phyloP scores from a whole-genome alignment of 2,797 vertebrate species.

The Cirrhinus mrigala region DNA sequence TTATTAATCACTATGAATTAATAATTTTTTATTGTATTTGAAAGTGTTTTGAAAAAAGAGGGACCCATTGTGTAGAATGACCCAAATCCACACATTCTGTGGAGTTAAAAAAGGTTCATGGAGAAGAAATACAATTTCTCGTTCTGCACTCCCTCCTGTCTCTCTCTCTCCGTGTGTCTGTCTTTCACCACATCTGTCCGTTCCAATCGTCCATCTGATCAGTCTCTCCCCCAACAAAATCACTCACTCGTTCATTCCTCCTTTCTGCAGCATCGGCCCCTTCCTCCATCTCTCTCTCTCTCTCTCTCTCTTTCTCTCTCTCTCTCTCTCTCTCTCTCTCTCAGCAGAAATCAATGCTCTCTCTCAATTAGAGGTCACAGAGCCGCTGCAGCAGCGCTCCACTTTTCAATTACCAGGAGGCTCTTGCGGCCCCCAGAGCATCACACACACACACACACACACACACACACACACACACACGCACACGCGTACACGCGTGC shows the following conservation, averaged over 20 bases:
- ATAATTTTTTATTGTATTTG: not conserved
- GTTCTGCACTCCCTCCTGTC: not conserved
- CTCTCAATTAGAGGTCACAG: slow-evolving; percentile 80
- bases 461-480: slow-evolving; percentile 35
- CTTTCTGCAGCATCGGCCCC: slow-evolving; percentile 23
- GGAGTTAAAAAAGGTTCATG: not conserved
- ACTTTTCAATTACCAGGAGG: slow-evolving; percentile 83
- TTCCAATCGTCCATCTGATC: not conserved
- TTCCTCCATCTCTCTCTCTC: slow-evolving; percentile 19
- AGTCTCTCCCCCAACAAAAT: slow-evolving; percentile 23
- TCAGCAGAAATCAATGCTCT: slow-evolving; percentile 76
- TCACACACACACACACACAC: slow-evolving; percentile 35
- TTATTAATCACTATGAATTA: too few species aligned
- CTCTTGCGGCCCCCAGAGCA: slow-evolving; percentile 63
- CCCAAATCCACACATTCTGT: not conserved
- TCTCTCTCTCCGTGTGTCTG: not conserved
- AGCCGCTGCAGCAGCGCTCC: slow-evolving; percentile 66
- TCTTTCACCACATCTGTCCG: not conserved
- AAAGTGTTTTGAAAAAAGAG: not conserved
- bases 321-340: slow-evolving; percentile 57
- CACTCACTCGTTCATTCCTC: slow-evolving; percentile 54
- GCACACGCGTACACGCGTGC: slow-evolving; percentile 4
- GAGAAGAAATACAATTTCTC: not conserved
- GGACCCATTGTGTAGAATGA: not conserved
- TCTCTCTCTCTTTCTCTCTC: slow-evolving; percentile 14